Percentiles rank a stretch among this genome's conserved stretches.
Conservation (phyloP, 2,797 vertebrate genomes). For the Sus cebifrons region DNA sequence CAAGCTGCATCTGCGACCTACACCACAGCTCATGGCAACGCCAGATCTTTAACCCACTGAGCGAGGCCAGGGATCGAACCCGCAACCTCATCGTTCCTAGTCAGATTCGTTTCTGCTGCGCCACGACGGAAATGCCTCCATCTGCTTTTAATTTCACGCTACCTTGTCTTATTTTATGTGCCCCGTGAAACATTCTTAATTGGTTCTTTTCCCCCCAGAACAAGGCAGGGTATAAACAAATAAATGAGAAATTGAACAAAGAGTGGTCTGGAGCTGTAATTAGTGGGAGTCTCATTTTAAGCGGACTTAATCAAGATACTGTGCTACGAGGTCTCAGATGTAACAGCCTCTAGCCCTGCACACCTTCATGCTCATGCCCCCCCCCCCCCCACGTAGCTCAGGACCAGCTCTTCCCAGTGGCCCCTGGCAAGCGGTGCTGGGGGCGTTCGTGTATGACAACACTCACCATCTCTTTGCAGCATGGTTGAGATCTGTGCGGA, state of each 20-base stretch:
- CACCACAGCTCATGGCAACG: too few species aligned
- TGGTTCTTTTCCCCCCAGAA: neutral
- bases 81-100: too few species aligned
- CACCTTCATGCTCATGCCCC: neutral
- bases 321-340: neutral
- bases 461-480: rapidly evolving
- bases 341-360: neutral
- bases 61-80: too few species aligned
- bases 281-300: neutral
- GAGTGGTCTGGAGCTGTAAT: neutral
- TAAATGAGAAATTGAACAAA: neutral
- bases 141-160: neutral
- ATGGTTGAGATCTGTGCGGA: neutral
- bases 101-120: too few species aligned
- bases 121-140: neutral
- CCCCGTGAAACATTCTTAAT: conserved; percentile 3
- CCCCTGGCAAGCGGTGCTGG: neutral
- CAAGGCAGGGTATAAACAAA: conserved; percentile 32
- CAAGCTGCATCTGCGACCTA: too few species aligned
- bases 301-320: neutral
- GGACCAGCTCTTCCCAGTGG: neutral
- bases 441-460: rapidly evolving
- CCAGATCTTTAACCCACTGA: too few species aligned
- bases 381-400: rapidly evolving
- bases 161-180: neutral